Percentiles rank a stretch among this genome's conserved stretches.
These are phyloP conservation scores for Panagrolaimus sp. DNA, from an alignment of 1,140 invertebrate genomes.

Conservation along the genomic window DNA sequence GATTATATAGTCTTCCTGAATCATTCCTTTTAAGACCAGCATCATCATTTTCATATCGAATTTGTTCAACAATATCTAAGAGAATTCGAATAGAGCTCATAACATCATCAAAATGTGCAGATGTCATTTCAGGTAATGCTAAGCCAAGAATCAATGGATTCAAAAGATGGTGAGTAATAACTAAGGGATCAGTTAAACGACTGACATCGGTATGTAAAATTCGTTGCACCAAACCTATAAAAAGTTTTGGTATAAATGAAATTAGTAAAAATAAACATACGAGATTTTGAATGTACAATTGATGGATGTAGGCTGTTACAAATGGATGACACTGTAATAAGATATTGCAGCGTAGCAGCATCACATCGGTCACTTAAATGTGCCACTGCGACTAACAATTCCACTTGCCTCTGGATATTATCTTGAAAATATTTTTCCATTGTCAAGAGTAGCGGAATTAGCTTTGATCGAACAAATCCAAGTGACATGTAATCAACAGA, in stretches of 20 bases:
- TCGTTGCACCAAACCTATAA: slow-evolving; percentile 47
- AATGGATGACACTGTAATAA: slow-evolving; percentile 40
- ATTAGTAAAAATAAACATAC: slow-evolving; percentile 17
- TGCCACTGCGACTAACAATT: slow-evolving; percentile 45
- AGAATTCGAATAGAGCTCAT: slow-evolving; percentile 49
- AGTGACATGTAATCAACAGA: slow-evolving; percentile 51
- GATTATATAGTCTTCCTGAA: slow-evolving; percentile 39
- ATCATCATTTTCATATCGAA: slow-evolving; percentile 53
- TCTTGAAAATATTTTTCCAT: slow-evolving; percentile 48
- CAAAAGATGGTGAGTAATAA: slow-evolving; percentile 46
- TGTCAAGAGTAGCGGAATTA: slow-evolving; percentile 41
- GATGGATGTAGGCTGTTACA: slow-evolving; percentile 51
- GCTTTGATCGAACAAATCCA: slow-evolving; percentile 43
- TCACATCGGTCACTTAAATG: slow-evolving; percentile 57
- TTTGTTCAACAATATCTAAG: slow-evolving; percentile 51
- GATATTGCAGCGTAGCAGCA: slow-evolving; percentile 34
- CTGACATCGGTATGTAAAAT: slow-evolving; percentile 50
- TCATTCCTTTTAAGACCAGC: neutral
- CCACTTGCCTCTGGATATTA: slow-evolving; percentile 53
- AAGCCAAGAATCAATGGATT: slow-evolving; percentile 49
- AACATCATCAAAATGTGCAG: slow-evolving; percentile 56
- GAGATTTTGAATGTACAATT: slow-evolving; percentile 51
- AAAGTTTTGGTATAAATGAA: neutral
- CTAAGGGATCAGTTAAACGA: slow-evolving; percentile 41
- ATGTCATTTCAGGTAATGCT: slow-evolving; percentile 37